Evolutionary conservation across 2,113 vertebrate genomes (phyloP), one percentile per base, ranked within the genome.

Genomic region (Pluvianellus socialis): DNA sequence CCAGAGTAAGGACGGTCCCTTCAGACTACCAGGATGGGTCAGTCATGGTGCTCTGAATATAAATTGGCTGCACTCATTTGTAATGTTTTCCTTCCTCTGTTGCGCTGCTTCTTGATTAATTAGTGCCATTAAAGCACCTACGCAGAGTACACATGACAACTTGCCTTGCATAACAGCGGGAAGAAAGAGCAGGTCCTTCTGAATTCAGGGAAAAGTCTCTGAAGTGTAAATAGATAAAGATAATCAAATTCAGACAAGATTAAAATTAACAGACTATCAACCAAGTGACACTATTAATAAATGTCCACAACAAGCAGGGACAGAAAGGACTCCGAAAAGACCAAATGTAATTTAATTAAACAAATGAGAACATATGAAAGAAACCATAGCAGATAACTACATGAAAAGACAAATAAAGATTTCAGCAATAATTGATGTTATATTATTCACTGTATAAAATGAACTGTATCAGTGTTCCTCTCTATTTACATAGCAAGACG

Each of bases 241-340:
- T 97, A 97, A 97, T 97, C 96, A 96, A 96, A 97, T 97, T 96
- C 86, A 94, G 89, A 90, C 1, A 2, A 92, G 88, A 97, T 97
- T 95, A 91, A 97, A 98, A 97, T 97, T 92, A 97, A 96, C 96
- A 97, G 96, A 89, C 96, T 97, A 79, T 95, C 95, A 98, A 96
- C 88, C 90, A 89, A 96, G 88, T 96, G 95, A 95, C 95, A 95
- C 95, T 94, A 94, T 97, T 96, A 97, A 98, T 98, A 97, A 96
- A 94, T 82, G 95, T 97, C 96, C 96, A 79, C 79, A 94, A 90
- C 61, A 94, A 96, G 79, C 12, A 63, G 84, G 87, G 92, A 96
- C 91, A 84, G 92, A 94, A 95, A 92, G 70, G 92, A 95, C 65
- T 97, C 92, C 0, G 4, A 88, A 94, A 92, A 90, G 92, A 96